A percentile compares a stretch with the other conserved stretches of the same genome.
Conservation (phyloP, 2,888 invertebrate species). For the Chloroclysta siterata region DNA sequence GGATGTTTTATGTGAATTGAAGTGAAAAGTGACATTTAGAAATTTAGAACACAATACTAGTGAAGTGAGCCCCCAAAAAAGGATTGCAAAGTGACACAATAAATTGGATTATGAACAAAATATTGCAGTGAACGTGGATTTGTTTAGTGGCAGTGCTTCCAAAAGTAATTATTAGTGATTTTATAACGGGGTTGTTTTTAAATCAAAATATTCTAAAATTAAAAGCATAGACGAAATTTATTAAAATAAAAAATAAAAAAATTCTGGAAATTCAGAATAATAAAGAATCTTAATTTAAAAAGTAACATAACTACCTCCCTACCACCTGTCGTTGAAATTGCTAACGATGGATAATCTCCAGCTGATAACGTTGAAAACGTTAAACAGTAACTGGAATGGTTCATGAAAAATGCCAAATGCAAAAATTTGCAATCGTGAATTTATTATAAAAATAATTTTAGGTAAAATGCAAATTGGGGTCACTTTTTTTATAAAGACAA, state of each 20-base stretch:
- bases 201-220: not conserved
- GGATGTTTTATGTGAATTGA: constrained; percentile 67
- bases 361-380: constrained; percentile 61
- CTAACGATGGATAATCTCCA: constrained; percentile 63
- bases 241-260: too few species aligned
- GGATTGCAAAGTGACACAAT: constrained; percentile 74
- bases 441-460: constrained; percentile 4
- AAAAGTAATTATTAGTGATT: constrained; percentile 63
- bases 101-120: constrained; percentile 68
- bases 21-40: constrained; percentile 75
- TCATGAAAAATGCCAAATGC: constrained; percentile 46
- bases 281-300: not conserved
- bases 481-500: constrained; percentile 9
- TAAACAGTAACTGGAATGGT: constrained; percentile 58
- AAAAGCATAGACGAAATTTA: not conserved
- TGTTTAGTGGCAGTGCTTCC: constrained; percentile 64
- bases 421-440: not conserved
- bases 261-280: not conserved
- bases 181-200: constrained; percentile 31
- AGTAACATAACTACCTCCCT: not conserved
- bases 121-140: constrained; percentile 60
- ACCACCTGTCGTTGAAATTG: constrained; percentile 58
- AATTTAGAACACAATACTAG: constrained; percentile 58
- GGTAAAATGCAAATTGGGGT: constrained; percentile 14
- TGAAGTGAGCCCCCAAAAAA: constrained; percentile 74